Evolutionary conservation across 2,888 invertebrate genomes (phyloP).

Genomic region (Bellardia pandia): DNA sequence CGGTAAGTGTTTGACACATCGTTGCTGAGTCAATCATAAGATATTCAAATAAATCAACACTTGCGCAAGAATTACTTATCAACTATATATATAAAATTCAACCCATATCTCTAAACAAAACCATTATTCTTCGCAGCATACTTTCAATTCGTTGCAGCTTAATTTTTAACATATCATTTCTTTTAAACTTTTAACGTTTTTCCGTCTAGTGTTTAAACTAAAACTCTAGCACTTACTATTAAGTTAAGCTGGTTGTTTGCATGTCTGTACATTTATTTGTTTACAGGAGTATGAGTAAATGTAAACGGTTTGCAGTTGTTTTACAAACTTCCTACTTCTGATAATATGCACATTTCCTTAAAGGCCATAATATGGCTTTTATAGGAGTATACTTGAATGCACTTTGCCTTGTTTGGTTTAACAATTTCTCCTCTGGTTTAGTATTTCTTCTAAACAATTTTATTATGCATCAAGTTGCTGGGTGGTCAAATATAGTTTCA

Average conservation of each 20-base stretch:
- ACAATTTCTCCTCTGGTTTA: not conserved
- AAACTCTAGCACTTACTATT: constrained; percentile 1
- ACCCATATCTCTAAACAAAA: too few species aligned
- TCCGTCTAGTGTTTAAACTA: not conserved
- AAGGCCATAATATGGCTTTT: constrained; percentile 57
- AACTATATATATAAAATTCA: too few species aligned
- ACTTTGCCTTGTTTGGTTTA: constrained; percentile 56
- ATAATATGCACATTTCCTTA: constrained; percentile 66
- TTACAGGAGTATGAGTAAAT: not conserved
- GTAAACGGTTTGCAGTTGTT: constrained; percentile 47
- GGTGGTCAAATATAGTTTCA: not conserved
- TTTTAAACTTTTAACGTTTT: not conserved
- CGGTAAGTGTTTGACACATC: too few species aligned
- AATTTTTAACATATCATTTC: not conserved
- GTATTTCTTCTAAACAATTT: constrained; percentile 9
- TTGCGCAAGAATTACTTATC: too few species aligned
- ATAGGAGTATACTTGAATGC: constrained; percentile 49
- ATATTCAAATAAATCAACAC: too few species aligned
- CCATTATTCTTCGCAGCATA: not conserved
- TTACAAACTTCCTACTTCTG: constrained; percentile 55
- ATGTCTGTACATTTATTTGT: not conserved
- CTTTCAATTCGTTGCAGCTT: not conserved
- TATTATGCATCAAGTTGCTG: not conserved
- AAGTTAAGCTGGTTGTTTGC: not conserved
- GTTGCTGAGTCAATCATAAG: too few species aligned